Base-by-base conservation (phyloP, 2,113 vertebrate species). In the Cercocebus atys region DNA sequence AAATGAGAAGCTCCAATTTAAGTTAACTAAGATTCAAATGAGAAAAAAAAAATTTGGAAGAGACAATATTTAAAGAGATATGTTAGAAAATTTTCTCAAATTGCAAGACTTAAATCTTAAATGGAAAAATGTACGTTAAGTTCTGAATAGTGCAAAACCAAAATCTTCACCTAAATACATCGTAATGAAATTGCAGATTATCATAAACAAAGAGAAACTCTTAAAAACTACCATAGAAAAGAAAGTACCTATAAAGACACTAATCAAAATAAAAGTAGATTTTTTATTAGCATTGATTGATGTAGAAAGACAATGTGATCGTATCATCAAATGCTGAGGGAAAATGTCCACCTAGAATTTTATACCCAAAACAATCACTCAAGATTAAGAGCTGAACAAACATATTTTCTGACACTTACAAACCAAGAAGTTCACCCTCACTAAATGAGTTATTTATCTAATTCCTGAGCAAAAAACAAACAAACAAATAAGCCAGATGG, bases 21-120 rank as follows among this genome's bases (percentile, higher is more conserved):
- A 86, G 30, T 92, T 78, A 95, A 86, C 22, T 81, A 70, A 81
- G 75, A 92, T 92, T 96, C 38, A 92, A 95, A 66, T 78, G 80
- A 86, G 22, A 84, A 40, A 40, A 88, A 22, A 17, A 72, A 32
- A 96, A 86, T 82, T 89, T 94, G 35, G 38, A 92, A 92, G 30
- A 89, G 43, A 43, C 5, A 16, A 22, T 78, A 86, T 90, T 59
- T 43, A 86, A 92, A 76, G 17, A 72, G 13, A 57, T 23, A 30
- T 88, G 32, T 40, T 68, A 79, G 43, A 55, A 50, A 89, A 92
- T 76, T 92, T 75, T 7, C 50, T n/a, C 50, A 7, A 82, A 23
- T 84, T 93, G 25, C 40, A 52, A 83, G 72, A 64, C 45, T 73
- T 22, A 43, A 61, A 4, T 76, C 18, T 75, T 47, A 76, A 61